Percentiles rank a stretch among this genome's conserved stretches.
These are phyloP conservation scores for Harpalus rufipes DNA, from an alignment of 2,888 invertebrate genomes.

Conservation along the genomic window DNA sequence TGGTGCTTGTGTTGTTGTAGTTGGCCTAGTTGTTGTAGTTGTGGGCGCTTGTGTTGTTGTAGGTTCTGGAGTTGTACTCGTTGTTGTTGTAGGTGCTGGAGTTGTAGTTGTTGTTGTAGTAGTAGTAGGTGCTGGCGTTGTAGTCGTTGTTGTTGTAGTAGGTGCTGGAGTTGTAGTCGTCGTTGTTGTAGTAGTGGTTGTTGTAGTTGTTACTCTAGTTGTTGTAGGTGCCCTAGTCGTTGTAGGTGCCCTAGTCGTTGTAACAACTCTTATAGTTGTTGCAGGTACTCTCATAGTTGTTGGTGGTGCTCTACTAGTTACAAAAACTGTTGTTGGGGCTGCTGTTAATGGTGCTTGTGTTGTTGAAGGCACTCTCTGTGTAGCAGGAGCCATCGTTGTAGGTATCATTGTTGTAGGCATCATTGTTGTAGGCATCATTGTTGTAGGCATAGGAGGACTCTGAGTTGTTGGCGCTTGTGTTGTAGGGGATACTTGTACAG, in stretches of 20 bases:
- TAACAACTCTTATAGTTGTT: conserved; percentile 67
- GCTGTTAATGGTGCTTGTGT: conserved; percentile 68
- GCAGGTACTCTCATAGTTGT: conserved; percentile 68
- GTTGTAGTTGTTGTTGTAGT: conserved; percentile 68
- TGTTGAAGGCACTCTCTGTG: conserved; percentile 69
- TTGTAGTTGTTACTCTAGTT: conserved; percentile 70
- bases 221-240: conserved; percentile 71
- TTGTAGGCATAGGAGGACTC: conserved; percentile 70
- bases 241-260: conserved; percentile 73
- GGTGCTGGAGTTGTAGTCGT: conserved; percentile 69
- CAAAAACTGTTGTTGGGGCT: conserved; percentile 50
- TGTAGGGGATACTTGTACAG: conserved; percentile 61
- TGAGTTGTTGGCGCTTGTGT: conserved; percentile 62
- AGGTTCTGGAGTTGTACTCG: conserved; percentile 67
- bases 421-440: conserved; percentile 72
- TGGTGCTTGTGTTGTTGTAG: conserved; percentile 67
- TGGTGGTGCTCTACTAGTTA: conserved; percentile 68
- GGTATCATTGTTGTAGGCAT: conserved; percentile 70
- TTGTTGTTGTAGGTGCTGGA: conserved; percentile 62
- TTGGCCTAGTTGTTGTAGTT: conserved; percentile 69
- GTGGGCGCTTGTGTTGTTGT: conserved; percentile 72
- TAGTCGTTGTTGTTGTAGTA: conserved; percentile 73
- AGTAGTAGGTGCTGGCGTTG: conserved; percentile 68
- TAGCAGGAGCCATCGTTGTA: conserved; percentile 71
- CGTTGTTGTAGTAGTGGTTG: conserved; percentile 69